Evolutionary conservation across 2,888 invertebrate species (phyloP).

Genomic region (Acronicta alni): DNA sequence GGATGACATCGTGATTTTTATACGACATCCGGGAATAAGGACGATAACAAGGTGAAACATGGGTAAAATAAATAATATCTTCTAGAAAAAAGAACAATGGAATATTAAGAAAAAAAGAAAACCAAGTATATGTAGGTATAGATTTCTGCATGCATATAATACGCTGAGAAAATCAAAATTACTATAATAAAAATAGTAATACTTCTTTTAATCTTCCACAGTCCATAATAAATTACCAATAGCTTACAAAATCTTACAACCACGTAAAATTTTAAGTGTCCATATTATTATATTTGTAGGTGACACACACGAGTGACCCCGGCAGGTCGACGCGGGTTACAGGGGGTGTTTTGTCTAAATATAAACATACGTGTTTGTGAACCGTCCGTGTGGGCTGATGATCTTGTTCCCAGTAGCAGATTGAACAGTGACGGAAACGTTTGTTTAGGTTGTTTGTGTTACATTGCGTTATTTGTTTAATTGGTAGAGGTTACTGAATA

Average conservation of each 20-base stretch:
- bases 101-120: not conserved
- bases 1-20: conserved; percentile 19
- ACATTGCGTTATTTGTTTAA: conserved; percentile 23
- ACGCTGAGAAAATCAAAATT: no score
- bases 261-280: conserved; percentile 10
- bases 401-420: not conserved
- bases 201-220: no score
- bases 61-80: not conserved
- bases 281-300: conserved; percentile 19
- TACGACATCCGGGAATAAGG: conserved; percentile 8
- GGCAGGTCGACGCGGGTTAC: conserved; percentile 38
- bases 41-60: not conserved
- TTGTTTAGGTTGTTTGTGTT: conserved; percentile 18
- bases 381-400: conserved; percentile 26
- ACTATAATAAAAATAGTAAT: no score
- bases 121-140: conserved; percentile 10
- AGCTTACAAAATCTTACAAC: conserved; percentile 3
- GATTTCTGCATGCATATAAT: no score
- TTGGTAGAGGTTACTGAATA: conserved; percentile 2
- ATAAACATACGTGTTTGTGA: conserved; percentile 49
- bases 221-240: no score
- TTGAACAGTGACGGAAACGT: conserved; percentile 5
- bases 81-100: no score
- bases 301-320: conserved; percentile 17
- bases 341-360: conserved; percentile 35